Conservation (phyloP, 2,113 vertebrate genomes). For the Nycticorax nycticorax region DNA sequence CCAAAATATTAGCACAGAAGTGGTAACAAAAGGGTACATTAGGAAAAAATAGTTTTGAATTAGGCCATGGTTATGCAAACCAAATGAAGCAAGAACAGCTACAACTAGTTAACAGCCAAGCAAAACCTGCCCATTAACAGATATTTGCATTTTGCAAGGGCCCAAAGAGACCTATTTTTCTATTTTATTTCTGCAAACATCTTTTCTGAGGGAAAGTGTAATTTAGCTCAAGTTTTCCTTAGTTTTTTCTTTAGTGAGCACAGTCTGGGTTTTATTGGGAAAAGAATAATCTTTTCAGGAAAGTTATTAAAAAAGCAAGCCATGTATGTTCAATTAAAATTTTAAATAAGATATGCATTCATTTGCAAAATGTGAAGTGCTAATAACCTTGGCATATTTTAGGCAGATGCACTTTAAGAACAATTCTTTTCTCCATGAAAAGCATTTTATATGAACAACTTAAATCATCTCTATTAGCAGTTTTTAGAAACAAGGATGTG, state of each 20-base stretch:
- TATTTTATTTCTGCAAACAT: constrained; percentile 54
- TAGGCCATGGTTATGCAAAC: constrained; percentile 23
- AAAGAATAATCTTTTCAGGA: constrained; percentile 26
- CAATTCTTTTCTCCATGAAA: background rate
- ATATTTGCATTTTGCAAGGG: constrained; percentile 51
- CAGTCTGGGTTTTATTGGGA: constrained; percentile 6
- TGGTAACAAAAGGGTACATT: background rate
- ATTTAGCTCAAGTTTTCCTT: constrained; percentile 46
- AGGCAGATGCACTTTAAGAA: constrained; percentile 33
- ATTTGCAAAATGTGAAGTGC: constrained; percentile 26
- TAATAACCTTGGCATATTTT: constrained; percentile 36
- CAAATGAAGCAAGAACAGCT: constrained; percentile 48
- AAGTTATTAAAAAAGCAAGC: constrained; percentile 28
- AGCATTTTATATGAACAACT: background rate
- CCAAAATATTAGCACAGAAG: background rate
- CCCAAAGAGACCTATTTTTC: constrained; percentile 43
- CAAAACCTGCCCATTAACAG: constrained; percentile 41
- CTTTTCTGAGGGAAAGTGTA: constrained; percentile 29
- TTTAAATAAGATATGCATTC: constrained; percentile 51
- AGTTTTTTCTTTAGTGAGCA: constrained; percentile 19
- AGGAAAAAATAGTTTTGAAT: constrained; percentile 5
- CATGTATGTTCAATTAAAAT: constrained; percentile 38
- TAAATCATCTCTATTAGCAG: constrained; percentile 38
- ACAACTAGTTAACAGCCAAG: constrained; percentile 49
- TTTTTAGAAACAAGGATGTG: constrained; percentile 2